A percentile compares a stretch with the other conserved stretches of the same genome.
These are phyloP conservation scores for Alethe diademata DNA, from an alignment of 2,113 vertebrate genomes.

Conservation along the genomic window DNA sequence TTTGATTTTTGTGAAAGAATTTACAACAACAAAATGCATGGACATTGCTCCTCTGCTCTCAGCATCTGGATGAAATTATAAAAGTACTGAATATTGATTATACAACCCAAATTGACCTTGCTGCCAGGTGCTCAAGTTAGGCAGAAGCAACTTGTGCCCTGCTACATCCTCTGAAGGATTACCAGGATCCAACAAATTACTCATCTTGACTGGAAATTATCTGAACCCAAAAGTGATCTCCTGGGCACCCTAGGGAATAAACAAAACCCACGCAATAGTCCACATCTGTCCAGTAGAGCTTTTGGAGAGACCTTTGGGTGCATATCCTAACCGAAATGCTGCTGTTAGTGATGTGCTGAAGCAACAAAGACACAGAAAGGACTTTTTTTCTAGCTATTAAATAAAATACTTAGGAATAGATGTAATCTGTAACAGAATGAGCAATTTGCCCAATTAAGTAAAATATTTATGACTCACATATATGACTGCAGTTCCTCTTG, in stretches of 20 bases:
- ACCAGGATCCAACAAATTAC: neutral
- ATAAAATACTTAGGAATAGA: neutral
- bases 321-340: neutral
- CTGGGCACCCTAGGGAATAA: neutral
- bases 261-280: neutral
- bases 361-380: neutral
- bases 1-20: neutral
- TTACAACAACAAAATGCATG: neutral
- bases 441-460: neutral
- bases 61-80: constrained; percentile 4
- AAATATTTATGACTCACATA: neutral
- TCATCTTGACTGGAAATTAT: neutral
- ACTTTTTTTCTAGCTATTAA: neutral
- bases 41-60: neutral
- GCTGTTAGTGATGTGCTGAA: neutral
- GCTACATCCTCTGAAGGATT: neutral
- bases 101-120: neutral
- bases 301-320: neutral
- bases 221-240: neutral
- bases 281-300: neutral
- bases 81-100: neutral
- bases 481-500: neutral
- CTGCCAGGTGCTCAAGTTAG: neutral
- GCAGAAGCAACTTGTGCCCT: neutral
- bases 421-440: constrained; percentile 4